phyloP scores from a whole-genome alignment of 2,888 invertebrate genomes.

The Neria commutata region DNA sequence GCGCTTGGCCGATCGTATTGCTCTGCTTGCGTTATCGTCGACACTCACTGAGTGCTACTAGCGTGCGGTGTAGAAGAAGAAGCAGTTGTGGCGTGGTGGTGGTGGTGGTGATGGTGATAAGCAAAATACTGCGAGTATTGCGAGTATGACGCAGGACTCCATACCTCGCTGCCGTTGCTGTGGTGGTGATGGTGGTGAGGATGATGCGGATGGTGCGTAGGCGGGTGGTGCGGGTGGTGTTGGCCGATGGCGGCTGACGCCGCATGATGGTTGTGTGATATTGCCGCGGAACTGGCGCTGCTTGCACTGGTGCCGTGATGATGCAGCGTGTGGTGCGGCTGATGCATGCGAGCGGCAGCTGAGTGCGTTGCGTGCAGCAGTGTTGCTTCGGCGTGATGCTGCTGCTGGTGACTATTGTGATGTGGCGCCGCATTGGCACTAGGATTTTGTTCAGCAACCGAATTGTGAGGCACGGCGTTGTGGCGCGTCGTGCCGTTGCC shows the following conservation, averaged over 20 bases:
- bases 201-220: constrained; percentile 47
- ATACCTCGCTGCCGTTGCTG: constrained; percentile 68
- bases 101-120: constrained; percentile 65
- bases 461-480: constrained; percentile 46
- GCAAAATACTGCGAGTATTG: constrained; percentile 71
- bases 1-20: too few relatives aligned
- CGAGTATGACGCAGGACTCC: constrained; percentile 65
- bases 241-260: constrained; percentile 30
- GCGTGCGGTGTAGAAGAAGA: constrained; percentile 61
- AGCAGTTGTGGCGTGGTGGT: constrained; percentile 42
- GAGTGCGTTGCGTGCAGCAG: constrained; percentile 7
- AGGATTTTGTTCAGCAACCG: constrained; percentile 41
- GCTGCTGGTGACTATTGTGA: constrained; percentile 21
- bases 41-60: constrained; percentile 67
- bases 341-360: constrained; percentile 23
- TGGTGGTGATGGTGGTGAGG: constrained; percentile 39
- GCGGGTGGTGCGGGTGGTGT: constrained; percentile 30
- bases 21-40: constrained; percentile 31
- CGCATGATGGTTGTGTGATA: constrained; percentile 25
- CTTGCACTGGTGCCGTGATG: constrained; percentile 20
- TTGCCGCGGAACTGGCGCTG: constrained; percentile 36
- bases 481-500: constrained; percentile 26
- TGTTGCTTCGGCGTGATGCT: constrained; percentile 3
- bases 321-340: constrained; percentile 22
- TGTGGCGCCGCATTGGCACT: constrained; percentile 28